These are phyloP conservation scores for Leptinotarsa defecta DNA, from an alignment of 1,140 invertebrate species.

Conservation along the genomic window DNA sequence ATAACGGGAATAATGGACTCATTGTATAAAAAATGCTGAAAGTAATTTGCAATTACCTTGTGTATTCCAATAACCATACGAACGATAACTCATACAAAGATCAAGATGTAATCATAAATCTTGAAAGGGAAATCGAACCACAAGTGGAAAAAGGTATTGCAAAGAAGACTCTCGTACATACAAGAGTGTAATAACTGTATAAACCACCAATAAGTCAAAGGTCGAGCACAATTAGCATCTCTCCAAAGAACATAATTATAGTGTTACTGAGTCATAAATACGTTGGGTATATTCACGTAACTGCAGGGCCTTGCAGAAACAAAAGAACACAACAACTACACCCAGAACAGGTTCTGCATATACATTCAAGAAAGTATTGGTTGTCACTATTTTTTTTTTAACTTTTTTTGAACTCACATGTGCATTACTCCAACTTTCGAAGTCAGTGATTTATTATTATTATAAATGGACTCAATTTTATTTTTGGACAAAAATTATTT, in stretches of 20 bases:
- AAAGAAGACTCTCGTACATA: constrained; percentile 1
- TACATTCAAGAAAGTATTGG: background rate
- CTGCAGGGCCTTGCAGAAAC: constrained; percentile 10
- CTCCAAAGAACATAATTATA: constrained; percentile 39
- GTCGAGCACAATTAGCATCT: constrained; percentile 39
- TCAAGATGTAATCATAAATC: constrained; percentile 16
- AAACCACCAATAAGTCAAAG: constrained; percentile 34
- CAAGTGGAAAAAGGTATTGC: background rate
- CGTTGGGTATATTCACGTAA: constrained; percentile 17
- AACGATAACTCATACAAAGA: constrained; percentile 11
- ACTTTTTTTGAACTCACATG: no score
- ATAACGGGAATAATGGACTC: no score
- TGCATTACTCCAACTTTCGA: no score
- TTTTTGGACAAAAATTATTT: no score
- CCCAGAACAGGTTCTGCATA: background rate
- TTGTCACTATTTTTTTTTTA: background rate
- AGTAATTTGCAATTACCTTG: background rate
- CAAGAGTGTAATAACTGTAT: constrained; percentile 32
- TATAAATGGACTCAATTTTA: no score
- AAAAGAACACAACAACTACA: constrained; percentile 3
- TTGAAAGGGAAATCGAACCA: background rate
- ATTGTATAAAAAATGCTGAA: no score
- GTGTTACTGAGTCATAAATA: constrained; percentile 30
- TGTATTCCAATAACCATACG: constrained; percentile 18
- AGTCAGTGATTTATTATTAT: no score